These are phyloP conservation scores for Semibalanus balanoides DNA, from an alignment of 1,140 invertebrate genomes.

Conservation along the genomic window DNA sequence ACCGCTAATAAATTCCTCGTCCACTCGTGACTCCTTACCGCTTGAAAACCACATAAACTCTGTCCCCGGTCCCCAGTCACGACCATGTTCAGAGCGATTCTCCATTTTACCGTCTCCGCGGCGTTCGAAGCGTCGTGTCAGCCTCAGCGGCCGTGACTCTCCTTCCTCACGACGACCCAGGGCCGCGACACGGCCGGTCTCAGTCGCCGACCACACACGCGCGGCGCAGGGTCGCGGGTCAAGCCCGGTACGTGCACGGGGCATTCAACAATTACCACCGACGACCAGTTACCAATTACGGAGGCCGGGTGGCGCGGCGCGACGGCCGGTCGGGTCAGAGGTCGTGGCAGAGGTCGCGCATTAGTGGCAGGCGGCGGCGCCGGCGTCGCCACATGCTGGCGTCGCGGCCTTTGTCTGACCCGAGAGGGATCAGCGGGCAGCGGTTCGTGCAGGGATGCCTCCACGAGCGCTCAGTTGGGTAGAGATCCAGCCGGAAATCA, in stretches of 20 bases:
- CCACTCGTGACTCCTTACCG: too few relatives aligned
- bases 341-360: neutral
- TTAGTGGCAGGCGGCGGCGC: neutral
- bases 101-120: neutral
- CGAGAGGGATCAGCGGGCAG: too few relatives aligned
- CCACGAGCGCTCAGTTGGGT: too few relatives aligned
- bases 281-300: conserved; percentile 2
- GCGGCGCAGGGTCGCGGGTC: neutral
- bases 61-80: neutral
- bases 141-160: neutral
- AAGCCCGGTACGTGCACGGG: neutral
- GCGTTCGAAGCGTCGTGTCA: neutral
- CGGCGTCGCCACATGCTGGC: too few relatives aligned
- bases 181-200: too few relatives aligned
- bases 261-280: neutral
- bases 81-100: neutral
- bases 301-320: neutral
- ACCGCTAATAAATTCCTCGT: too few relatives aligned
- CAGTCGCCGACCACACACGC: neutral
- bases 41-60: too few relatives aligned
- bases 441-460: too few relatives aligned
- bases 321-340: neutral
- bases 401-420: too few relatives aligned
- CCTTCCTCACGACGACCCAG: neutral
- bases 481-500: too few relatives aligned